Conservation (phyloP, 1,140 invertebrate genomes). For the Alviniconcha marisindica region DNA sequence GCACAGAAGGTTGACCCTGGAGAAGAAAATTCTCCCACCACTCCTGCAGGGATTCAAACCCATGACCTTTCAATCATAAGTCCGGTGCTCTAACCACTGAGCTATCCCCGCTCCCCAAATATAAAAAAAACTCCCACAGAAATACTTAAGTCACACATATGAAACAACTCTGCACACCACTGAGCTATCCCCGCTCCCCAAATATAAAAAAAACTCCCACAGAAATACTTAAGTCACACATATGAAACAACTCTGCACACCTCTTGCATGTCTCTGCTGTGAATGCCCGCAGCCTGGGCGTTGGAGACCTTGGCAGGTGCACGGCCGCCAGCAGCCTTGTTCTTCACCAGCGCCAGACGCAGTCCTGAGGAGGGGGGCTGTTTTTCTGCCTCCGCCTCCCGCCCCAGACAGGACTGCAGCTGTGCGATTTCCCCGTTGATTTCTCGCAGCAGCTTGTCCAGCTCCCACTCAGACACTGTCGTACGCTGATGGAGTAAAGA, state of each 20-base stretch:
- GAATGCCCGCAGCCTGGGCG: neutral
- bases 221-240: neutral
- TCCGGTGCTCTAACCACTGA: too few relatives aligned
- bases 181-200: neutral
- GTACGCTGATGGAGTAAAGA: neutral
- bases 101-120: neutral
- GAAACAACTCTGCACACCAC: neutral
- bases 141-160: neutral
- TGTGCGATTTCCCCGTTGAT: constrained; percentile 3
- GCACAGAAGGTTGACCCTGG: too few relatives aligned
- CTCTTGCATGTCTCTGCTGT: neutral
- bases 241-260: neutral
- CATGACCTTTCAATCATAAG: too few relatives aligned
- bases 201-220: neutral
- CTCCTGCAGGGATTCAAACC: too few relatives aligned
- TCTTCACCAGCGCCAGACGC: neutral
- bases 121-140: neutral
- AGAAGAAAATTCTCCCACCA: too few relatives aligned
- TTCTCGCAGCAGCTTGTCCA: neutral
- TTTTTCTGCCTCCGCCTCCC: neutral
- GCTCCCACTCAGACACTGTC: constrained; percentile 17
- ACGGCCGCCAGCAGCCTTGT: neutral
- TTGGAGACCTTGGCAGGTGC: neutral
- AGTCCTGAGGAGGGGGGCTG: neutral
- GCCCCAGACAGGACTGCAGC: constrained; percentile 12